Evolutionary conservation across 2,113 vertebrate genomes (phyloP), one percentile per base, ranked within the genome.

Genomic region (Panthera tigris): DNA sequence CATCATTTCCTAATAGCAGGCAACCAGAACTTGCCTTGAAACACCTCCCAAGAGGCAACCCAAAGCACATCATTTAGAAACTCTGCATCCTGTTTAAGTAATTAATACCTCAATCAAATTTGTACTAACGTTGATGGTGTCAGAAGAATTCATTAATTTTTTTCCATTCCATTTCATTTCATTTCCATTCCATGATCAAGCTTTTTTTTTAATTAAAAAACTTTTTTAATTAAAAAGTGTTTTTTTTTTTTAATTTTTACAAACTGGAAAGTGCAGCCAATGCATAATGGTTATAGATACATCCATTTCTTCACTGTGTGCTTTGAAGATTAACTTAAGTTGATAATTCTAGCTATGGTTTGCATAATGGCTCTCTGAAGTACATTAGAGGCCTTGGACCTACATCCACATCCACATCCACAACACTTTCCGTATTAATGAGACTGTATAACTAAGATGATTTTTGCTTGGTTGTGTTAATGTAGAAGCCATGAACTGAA

Each of bases 61-160:
- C 48, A 80, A 95, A 91, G 97, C 91, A 97, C 94, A 97, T 97
- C 87, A 81, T 94, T 97, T 79, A 97, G 87, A 88, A 96, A 92
- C 57, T 71, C 89, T 57, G 66, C 87, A 80, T 97, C 96, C 97
- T 98, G 97, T 96, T 96, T 96, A 96, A 96, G 90, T 91, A 98
- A 98, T 97, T 97, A 98, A 97, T 97, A 91, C 96, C 91, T 97
- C 96, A 88, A 68, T 98, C 96, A 98, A 91, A 97, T 91, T 79
- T 74, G 45, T 81, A 61, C 71, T 95, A 66, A 45, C 68, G 78
- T 94, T 0, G 3, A 52, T 89, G 82, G 90, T 93, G 90, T 96
- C 84, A 94, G 92, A 96, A 97, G 95, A 97, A 69, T 81, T 96
- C 76, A 86, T 80, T 96, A 66, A 65, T 52, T 89, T 79, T 93